A percentile compares a stretch with the other conserved stretches of the same genome.
phyloP scores from a whole-genome alignment of 2,113 vertebrate genomes.

The Henicopernis longicauda region DNA sequence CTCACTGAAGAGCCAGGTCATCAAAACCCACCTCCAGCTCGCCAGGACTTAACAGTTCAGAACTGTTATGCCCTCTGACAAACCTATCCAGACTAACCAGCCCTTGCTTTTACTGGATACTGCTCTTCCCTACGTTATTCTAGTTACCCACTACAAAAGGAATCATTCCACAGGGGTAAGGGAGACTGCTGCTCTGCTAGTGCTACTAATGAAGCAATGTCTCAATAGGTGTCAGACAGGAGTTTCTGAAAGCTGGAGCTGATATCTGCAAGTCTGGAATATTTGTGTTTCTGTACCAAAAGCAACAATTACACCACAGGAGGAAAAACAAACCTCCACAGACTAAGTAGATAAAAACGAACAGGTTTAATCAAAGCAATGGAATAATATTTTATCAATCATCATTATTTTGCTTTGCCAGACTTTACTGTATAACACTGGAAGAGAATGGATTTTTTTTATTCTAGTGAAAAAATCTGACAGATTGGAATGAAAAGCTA shows the following conservation, averaged over 20 bases:
- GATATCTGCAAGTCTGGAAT: background rate
- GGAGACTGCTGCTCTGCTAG: background rate
- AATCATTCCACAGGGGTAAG: rapidly evolving
- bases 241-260: background rate
- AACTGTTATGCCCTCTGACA: background rate
- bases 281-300: background rate
- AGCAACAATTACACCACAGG: background rate
- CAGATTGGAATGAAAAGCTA: background rate
- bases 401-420: background rate
- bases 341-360: background rate
- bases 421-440: background rate
- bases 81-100: background rate
- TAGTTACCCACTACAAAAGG: background rate
- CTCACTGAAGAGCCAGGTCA: background rate
- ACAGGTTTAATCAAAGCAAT: background rate
- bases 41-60: background rate
- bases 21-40: background rate
- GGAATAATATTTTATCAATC: background rate
- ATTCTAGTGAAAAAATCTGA: background rate
- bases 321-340: background rate
- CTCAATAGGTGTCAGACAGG: background rate
- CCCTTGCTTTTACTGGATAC: background rate
- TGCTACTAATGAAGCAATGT: background rate
- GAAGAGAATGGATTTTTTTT: background rate
- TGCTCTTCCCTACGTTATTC: background rate